Evolutionary conservation across 2,888 invertebrate species (phyloP), one percentile per base, ranked within the genome.

Genomic region (Sisyra nigra): DNA sequence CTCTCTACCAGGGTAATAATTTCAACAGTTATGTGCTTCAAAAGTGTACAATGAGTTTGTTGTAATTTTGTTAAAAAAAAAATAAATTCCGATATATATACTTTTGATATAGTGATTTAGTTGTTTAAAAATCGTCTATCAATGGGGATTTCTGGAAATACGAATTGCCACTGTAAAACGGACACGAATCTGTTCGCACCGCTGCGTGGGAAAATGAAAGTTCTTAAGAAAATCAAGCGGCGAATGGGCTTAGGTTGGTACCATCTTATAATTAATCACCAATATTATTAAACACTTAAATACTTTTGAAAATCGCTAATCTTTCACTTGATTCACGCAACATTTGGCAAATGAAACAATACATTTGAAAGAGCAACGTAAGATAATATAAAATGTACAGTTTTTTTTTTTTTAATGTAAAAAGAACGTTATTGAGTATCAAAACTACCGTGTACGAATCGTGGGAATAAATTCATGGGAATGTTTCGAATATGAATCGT

Each of bases 241-340:
- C 83, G 84, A 57, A 87, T 88, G 61, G 87, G 88, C 55, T 65
- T 88, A 62, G 86, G 88, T 87, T 65, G 76, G 86, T 72, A 52
- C 40, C 19, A 44, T 29, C 17, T 41, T 33, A n/a, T 30, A 30
- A 7, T 30, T 30, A 10, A n/a, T n/a, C n/a, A n/a, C n/a, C n/a
- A n/a, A n/a, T 24, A 24, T 5, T 24, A 3, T 24, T 24, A 24
- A 3, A 24, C 24, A 24, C 24, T 24, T 24, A 24, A 24, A 5
- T 7, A 24, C 24, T 24, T 24, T 5, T 24, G n/a, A n/a, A n/a
- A n/a, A n/a, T n/a, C n/a, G n/a, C n/a, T n/a, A n/a, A n/a, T n/a
- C n/a, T n/a, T n/a, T n/a, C 7, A 24, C 5, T 24, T 24, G 7
- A 24, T 24, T 24, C 24, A 24, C 24, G 24, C 24, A 24, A 3